phyloP scores from a whole-genome alignment of 2,888 invertebrate genomes.

The Eupithecia dodoneata region DNA sequence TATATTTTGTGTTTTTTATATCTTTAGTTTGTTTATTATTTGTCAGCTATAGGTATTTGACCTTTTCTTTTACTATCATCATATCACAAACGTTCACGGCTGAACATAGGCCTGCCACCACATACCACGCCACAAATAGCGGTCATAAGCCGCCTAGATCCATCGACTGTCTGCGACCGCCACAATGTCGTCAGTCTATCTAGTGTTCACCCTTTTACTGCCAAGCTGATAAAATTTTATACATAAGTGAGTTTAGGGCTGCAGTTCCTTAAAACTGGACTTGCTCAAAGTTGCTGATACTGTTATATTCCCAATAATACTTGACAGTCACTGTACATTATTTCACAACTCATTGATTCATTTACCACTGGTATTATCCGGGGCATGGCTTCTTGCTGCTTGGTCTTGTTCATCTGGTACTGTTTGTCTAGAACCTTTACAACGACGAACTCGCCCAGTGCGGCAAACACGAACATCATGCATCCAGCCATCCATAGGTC shows the following conservation, averaged over 20 bases:
- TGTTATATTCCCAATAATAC: neutral
- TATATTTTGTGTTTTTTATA: no score
- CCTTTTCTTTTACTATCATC: no score
- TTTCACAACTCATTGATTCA: slow-evolving; percentile 13
- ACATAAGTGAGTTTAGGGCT: neutral
- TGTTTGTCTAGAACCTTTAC: slow-evolving; percentile 92
- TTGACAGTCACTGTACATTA: neutral
- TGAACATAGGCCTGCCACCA: neutral
- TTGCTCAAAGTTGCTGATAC: no score
- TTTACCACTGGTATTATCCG: slow-evolving; percentile 82
- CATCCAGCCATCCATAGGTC: slow-evolving; percentile 96
- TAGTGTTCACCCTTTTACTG: neutral
- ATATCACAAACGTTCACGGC: neutral
- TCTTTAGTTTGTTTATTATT: no score
- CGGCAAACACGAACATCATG: slow-evolving; percentile 94
- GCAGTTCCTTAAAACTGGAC: no score
- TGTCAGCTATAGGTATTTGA: no score
- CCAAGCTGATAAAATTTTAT: neutral
- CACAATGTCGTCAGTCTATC: neutral
- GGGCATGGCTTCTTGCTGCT: slow-evolving; percentile 83
- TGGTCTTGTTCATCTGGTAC: slow-evolving; percentile 85
- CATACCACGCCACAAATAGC: no score
- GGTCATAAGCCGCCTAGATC: no score
- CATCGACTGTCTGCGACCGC: no score
- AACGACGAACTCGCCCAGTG: slow-evolving; percentile 92